Evolutionary conservation across 2,797 vertebrate species (phyloP).

Genomic region (Macrochelys suwanniensis): DNA sequence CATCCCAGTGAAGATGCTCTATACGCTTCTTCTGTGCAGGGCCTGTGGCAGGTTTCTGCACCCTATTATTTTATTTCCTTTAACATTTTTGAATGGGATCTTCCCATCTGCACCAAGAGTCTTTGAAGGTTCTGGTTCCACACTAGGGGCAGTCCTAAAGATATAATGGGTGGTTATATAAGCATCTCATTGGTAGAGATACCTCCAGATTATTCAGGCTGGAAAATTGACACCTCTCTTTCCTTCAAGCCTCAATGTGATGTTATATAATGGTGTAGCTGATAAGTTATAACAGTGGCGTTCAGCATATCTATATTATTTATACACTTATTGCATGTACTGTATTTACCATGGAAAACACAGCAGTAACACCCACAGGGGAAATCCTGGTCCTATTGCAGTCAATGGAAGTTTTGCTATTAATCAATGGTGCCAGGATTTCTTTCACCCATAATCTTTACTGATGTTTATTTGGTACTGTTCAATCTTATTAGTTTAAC

Average conservation of each 20-base stretch:
- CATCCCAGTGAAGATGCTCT: not conserved
- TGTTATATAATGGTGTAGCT: not conserved
- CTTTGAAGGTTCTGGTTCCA: not conserved
- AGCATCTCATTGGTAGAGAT: not conserved
- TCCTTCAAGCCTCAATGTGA: not conserved
- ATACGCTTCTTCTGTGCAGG: not conserved
- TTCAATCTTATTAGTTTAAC: constrained; percentile 24
- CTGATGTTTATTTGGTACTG: not conserved
- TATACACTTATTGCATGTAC: not conserved
- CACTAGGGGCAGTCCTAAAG: not conserved
- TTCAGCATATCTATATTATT: constrained; percentile 1
- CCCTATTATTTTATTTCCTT: not conserved
- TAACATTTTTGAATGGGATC: fast-evolving
- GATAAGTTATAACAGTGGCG: not conserved
- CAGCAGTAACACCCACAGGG: not conserved
- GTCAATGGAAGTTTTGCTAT: not conserved
- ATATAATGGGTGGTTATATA: not conserved
- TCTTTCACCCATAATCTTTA: not conserved
- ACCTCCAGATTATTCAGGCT: not conserved
- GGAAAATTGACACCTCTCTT: not conserved
- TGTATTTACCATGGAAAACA: constrained; percentile 6
- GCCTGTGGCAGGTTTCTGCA: not conserved
- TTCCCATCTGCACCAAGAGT: not conserved
- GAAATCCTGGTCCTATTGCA: not conserved
- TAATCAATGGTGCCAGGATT: not conserved